A percentile compares a stretch with the other conserved stretches of the same genome.
Conservation (phyloP, 2,113 vertebrate species). For the Mugil cephalus region DNA sequence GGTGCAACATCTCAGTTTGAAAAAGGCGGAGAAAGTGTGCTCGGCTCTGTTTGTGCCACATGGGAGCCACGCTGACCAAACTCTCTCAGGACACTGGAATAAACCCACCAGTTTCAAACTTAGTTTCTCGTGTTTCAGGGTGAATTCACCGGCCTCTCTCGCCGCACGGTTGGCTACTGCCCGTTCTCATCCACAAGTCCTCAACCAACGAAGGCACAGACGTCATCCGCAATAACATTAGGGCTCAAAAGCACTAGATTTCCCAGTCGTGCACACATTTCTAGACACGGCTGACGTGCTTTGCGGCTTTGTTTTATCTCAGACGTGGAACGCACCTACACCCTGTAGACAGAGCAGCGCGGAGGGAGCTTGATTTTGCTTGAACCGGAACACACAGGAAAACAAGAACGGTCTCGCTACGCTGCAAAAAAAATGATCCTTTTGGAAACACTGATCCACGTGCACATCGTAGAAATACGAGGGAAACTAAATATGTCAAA, state of each 20-base stretch:
- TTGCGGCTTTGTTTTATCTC: constrained; percentile 7
- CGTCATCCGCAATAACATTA: constrained; percentile 5
- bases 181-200: constrained; percentile 34
- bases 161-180: constrained; percentile 10
- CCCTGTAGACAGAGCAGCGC: neutral
- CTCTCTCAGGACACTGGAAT: constrained; percentile 30
- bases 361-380: constrained; percentile 21
- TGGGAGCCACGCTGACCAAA: constrained; percentile 19
- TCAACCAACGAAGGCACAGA: constrained; percentile 11
- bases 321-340: neutral
- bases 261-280: neutral
- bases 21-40: constrained; percentile 17
- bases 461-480: constrained; percentile 28
- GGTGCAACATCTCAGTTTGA: constrained; percentile 30
- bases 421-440: too few species aligned
- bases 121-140: constrained; percentile 58
- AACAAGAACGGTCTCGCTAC: constrained; percentile 53
- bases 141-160: constrained; percentile 58
- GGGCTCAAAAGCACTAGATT: constrained; percentile 3
- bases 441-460: constrained; percentile 49
- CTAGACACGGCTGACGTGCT: neutral
- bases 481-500: constrained; percentile 31
- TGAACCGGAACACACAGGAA: constrained; percentile 51
- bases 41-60: neutral
- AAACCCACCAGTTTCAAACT: constrained; percentile 57